These are phyloP conservation scores for Himalopsyche japonica DNA, from an alignment of 2,888 invertebrate species.

Conservation along the genomic window DNA sequence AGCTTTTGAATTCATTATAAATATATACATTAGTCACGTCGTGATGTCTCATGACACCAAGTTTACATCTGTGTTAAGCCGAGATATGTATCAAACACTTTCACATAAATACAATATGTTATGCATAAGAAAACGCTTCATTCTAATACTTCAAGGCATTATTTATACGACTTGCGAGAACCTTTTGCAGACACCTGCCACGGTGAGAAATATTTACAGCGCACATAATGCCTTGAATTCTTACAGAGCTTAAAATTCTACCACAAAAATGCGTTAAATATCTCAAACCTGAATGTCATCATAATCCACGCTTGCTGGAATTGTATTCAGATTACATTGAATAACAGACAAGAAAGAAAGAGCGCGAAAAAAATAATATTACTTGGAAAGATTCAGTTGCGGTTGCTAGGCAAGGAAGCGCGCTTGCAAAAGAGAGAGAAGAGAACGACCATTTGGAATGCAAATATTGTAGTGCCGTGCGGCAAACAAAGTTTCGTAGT, in stretches of 20 bases:
- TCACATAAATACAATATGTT: not conserved
- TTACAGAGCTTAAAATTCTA: not conserved
- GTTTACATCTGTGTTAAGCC: not conserved
- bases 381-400: not conserved
- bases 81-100: not conserved
- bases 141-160: conserved; percentile 25
- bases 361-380: conserved; percentile 13
- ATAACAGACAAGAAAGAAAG: conserved; percentile 12
- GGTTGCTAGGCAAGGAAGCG: not conserved
- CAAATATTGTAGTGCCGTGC: conserved; percentile 37
- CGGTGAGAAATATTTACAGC: conserved; percentile 33
- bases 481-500: conserved; percentile 35
- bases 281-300: conserved; percentile 23
- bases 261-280: conserved; percentile 22
- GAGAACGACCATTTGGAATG: conserved; percentile 31
- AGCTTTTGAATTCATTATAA: not conserved
- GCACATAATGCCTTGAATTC: not conserved
- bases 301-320: conserved; percentile 16
- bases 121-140: conserved; percentile 2
- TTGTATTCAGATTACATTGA: conserved; percentile 18
- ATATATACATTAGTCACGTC: not conserved
- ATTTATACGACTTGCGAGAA: conserved; percentile 34
- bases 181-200: conserved; percentile 35
- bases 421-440: not conserved
- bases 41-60: not conserved